Evolutionary conservation across 2,113 vertebrate species (phyloP), one percentile per base, ranked within the genome.

Genomic region (Pleuronectes platessa): DNA sequence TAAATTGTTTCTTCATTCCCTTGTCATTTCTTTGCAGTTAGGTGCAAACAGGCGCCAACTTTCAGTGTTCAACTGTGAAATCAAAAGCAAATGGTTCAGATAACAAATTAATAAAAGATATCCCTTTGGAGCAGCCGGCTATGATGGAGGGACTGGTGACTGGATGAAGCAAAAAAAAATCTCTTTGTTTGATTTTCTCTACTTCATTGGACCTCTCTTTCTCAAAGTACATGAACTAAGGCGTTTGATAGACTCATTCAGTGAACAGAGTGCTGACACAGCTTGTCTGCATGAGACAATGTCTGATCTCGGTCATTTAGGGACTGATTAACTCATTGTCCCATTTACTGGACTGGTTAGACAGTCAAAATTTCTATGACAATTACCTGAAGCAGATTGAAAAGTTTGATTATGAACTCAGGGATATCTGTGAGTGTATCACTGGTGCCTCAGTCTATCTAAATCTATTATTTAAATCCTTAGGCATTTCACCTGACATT

Each of bases 221-320:
- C 53, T 51, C 12, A 59, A 58, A 61, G 56, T 7, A 51, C 17
- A 35, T 49, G 64, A 68, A 40, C 24, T n/a, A 1, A 62, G 26
- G 5, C 15, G n/a, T 70, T 15, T 45, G 60, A 60, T 21, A 0
- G 37, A 60, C 62, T 58, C 26, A 60, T 51, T 21, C 24, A 66
- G 23, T 35, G 61, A 23, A 26, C 61, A 62, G 47, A 47, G 69
- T 4, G 24, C 69, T 67, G 61, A 45, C 61, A 35, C 17, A n/a
- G 23, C 35, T 4, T 12, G 2, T 17, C 71, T 59, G 49, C 49
- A 18, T 42, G 78, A 68, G 65, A 64, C 60, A 69, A 69, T 69
- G 66, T 69, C 71, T 64, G 24, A 49, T 23, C 23, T 11, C 2
- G 18, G 51, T 63, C 58, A 68, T 74, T 74, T 58, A 80, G 26